A percentile compares a stretch with the other conserved stretches of the same genome.
Evolutionary conservation across 2,888 invertebrate species (phyloP).

Genomic region (Latrodectus hesperus): DNA sequence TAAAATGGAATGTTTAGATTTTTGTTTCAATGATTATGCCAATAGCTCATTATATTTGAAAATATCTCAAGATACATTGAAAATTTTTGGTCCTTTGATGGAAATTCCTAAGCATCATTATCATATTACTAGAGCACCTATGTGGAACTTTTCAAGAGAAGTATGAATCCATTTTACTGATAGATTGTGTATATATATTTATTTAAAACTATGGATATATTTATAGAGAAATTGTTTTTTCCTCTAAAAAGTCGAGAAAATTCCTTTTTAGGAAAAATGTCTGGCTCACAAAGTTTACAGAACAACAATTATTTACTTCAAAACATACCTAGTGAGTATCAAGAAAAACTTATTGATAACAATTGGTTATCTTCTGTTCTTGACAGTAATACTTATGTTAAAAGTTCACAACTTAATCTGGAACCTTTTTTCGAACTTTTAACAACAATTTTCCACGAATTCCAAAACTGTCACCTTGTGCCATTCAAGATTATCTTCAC

Average conservation of each 20-base stretch:
- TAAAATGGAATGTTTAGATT: not conserved
- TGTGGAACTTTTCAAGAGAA: slow-evolving; percentile 1
- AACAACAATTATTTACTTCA: not conserved
- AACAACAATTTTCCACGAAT: slow-evolving; percentile 9
- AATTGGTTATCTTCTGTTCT: not conserved
- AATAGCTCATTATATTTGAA: not conserved
- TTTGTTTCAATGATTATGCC: not conserved
- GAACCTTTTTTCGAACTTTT: not conserved
- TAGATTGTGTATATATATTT: not conserved
- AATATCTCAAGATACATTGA: not conserved
- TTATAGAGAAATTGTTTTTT: slow-evolving; percentile 28
- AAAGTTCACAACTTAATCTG: not conserved
- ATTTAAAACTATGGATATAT: slow-evolving; percentile 21
- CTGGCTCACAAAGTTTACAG: slow-evolving; percentile 22
- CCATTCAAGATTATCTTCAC: not conserved
- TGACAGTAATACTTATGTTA: not conserved
- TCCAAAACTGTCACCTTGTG: slow-evolving; percentile 3
- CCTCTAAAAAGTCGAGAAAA: not conserved
- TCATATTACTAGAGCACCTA: slow-evolving; percentile 1
- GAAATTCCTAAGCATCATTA: slow-evolving; percentile 19
- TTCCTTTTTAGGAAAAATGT: slow-evolving; percentile 13
- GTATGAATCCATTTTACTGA: not conserved
- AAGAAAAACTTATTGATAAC: not conserved
- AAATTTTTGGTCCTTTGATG: slow-evolving; percentile 3
- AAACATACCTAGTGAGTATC: slow-evolving; percentile 11